Percentiles rank a stretch among this genome's conserved stretches.
Evolutionary conservation across 2,888 invertebrate genomes (phyloP).

Genomic region (Dryadula phaetusa): DNA sequence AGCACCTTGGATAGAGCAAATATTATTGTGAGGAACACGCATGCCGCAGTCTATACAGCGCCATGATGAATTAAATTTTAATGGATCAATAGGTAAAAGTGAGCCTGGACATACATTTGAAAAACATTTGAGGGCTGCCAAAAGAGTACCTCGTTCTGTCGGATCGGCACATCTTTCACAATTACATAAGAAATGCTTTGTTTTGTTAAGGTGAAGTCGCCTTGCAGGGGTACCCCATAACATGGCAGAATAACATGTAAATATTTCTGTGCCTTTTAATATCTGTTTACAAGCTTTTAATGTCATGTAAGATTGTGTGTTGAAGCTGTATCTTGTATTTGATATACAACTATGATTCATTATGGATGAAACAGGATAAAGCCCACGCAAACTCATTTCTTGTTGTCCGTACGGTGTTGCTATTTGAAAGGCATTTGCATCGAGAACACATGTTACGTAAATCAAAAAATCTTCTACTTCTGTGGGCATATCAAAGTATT

Average conservation of each 20-base stretch:
- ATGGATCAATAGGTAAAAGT: conserved; percentile 83
- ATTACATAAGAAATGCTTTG: conserved; percentile 88
- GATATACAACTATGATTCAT: conserved; percentile 89
- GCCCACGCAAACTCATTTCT: conserved; percentile 83
- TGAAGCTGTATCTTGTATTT: conserved; percentile 87
- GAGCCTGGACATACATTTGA: conserved; percentile 79
- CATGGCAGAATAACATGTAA: conserved; percentile 86
- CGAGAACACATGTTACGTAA: conserved; percentile 85
- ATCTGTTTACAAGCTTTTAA: conserved; percentile 86
- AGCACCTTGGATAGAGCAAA: conserved; percentile 77
- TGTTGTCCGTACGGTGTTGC: conserved; percentile 72
- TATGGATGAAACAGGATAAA: conserved; percentile 87
- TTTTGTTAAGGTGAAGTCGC: conserved; percentile 84
- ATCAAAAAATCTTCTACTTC: conserved; percentile 85
- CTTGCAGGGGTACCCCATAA: conserved; percentile 88
- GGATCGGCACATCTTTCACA: conserved; percentile 88
- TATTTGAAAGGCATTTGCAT: conserved; percentile 88
- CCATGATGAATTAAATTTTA: conserved; percentile 83
- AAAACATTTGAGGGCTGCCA: conserved; percentile 85
- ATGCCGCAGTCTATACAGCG: conserved; percentile 83
- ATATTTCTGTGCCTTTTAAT: conserved; percentile 85
- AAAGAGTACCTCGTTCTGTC: conserved; percentile 85
- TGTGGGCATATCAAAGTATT: conserved; percentile 75
- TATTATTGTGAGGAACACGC: conserved; percentile 77
- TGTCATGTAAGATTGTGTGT: conserved; percentile 82